Evolutionary conservation across 92 coral and sea anemone genomes (phyloP), one percentile per base, ranked within the genome.

Genomic region (Meandrina meandrites): DNA sequence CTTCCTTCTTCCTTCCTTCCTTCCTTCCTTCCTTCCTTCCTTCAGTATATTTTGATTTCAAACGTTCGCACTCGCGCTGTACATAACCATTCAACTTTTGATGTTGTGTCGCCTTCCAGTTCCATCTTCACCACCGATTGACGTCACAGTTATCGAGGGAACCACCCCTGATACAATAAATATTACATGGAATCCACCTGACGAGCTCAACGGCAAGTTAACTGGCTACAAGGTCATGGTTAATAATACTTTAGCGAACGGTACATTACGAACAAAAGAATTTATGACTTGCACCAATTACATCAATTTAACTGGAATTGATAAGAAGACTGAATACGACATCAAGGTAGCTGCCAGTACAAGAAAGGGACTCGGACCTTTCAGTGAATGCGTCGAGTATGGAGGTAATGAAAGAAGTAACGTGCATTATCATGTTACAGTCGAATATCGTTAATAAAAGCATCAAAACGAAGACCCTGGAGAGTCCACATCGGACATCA

Each of bases 311-410:
- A 56, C 87, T 53, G 87, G 56, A 1, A 50, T 84, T 30, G 73
- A 74, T 22, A 84, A 53, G 21, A 36, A n/a, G 24, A 40, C 19
- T 35, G 34, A 57, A 10, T 47, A 86, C n/a, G 45, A 54, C 31
- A 54, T 86, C 18, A 16, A 31, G 66, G 89, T 86, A 31, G 79
- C 87, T 34, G 87, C 87, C 22, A 76, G 87, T 8, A 74, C 87
- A 74, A 56, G 87, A 30, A 74, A 56, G 34, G 87, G 87, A 58
- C 64, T 73, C 16, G 67, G 87, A 24, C 87, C 80, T 35, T 75
- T 56, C 42, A 83, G 79, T 40, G 80, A 84, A 84, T 15, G 35
- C 54, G 24, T 60, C 31, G 73, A 8, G 5, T 17, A 73, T 51
- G 74, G 87, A 84, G 87, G 87, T 84, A 62, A 36, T 2, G 11